Conservation (phyloP, 2,113 vertebrate genomes). For the Toxotes chatareus region DNA sequence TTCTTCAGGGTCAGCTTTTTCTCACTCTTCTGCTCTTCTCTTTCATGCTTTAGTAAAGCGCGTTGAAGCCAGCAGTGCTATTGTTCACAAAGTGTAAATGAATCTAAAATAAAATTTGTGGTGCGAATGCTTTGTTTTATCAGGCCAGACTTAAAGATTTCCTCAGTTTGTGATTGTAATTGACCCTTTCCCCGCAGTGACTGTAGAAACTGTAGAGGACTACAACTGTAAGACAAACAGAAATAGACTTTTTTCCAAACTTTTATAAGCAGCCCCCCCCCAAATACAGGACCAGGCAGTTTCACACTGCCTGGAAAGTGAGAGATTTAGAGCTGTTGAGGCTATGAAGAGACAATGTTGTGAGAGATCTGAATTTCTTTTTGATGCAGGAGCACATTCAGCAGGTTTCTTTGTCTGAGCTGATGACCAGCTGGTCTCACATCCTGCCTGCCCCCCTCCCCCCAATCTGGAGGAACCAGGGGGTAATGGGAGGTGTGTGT, state of each 20-base stretch:
- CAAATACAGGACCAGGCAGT: neutral
- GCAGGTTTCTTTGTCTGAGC: conserved; percentile 83
- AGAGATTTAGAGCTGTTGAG: conserved; percentile 24
- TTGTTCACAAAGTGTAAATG: neutral
- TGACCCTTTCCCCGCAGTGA: neutral
- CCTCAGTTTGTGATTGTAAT: conserved; percentile 6
- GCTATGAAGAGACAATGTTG: conserved; percentile 37
- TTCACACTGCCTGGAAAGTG: conserved; percentile 16
- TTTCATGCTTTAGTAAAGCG: conserved; percentile 8
- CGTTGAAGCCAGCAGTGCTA: neutral
- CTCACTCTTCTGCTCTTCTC: conserved; percentile 12
- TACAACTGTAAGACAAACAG: conserved; percentile 10
- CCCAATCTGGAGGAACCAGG: conserved; percentile 50
- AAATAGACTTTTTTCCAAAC: neutral
- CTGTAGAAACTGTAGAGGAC: neutral
- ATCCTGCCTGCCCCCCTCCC: conserved; percentile 73
- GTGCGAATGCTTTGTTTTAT: conserved; percentile 1
- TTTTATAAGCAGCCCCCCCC: conserved; percentile 4
- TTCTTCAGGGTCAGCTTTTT: conserved; percentile 31
- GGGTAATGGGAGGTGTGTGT: conserved; percentile 45
- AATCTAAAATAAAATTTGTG: neutral
- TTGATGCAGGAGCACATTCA: conserved; percentile 77
- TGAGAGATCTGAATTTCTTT: conserved; percentile 63
- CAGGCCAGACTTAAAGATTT: neutral
- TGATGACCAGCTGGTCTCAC: conserved; percentile 82